A percentile compares a stretch with the other conserved stretches of the same genome.
phyloP scores from a whole-genome alignment of 2,888 invertebrate genomes.

The Nudaria mundana region DNA sequence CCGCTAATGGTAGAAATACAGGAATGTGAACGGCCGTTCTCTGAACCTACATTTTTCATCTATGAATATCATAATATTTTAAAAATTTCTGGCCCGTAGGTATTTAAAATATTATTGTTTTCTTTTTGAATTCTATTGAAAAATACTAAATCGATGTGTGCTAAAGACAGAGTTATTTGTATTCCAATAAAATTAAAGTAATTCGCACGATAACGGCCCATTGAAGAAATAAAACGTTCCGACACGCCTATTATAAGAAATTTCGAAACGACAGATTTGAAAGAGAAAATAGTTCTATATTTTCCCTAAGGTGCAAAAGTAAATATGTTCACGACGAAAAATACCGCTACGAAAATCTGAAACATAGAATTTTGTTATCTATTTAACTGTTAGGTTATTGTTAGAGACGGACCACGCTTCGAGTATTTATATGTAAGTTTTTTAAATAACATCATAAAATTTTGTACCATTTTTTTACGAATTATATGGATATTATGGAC shows the following conservation, averaged over 20 bases:
- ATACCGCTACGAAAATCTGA: slow-evolving; percentile 57
- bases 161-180: too few relatives aligned
- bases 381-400: slow-evolving; percentile 27
- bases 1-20: too few relatives aligned
- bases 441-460: too few relatives aligned
- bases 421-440: slow-evolving; percentile 6
- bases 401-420: slow-evolving; percentile 36
- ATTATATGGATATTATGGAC: too few relatives aligned
- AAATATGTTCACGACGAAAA: slow-evolving; percentile 34
- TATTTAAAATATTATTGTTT: too few relatives aligned
- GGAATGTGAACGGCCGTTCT: too few relatives aligned
- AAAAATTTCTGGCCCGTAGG: too few relatives aligned
- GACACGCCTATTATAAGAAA: slow-evolving; percentile 36
- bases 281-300: slow-evolving; percentile 27
- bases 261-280: slow-evolving; percentile 26
- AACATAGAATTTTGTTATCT: slow-evolving; percentile 62
- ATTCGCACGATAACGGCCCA: background rate
- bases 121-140: background rate
- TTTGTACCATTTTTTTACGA: too few relatives aligned
- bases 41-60: too few relatives aligned
- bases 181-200: slow-evolving; percentile 2
- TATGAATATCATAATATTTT: too few relatives aligned
- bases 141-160: too few relatives aligned
- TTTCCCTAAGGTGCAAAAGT: slow-evolving; percentile 14
- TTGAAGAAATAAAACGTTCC: slow-evolving; percentile 44